Conservation (phyloP, 2,797 vertebrate species). For the Syndactyla subalaris region DNA sequence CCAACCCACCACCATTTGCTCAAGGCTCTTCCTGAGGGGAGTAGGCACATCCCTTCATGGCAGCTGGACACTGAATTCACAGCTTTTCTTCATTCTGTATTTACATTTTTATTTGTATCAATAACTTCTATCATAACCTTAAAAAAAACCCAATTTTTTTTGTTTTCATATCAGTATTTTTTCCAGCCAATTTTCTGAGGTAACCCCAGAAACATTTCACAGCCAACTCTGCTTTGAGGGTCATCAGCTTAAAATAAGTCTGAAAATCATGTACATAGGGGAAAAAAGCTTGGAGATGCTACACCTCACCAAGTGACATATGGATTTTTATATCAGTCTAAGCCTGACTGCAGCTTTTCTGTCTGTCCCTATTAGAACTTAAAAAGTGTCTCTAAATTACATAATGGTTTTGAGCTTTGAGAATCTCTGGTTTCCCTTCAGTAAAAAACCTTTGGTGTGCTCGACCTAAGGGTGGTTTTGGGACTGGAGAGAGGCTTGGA, state of each 20-base stretch:
- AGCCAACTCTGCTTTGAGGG: not conserved
- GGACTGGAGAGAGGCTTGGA: not conserved
- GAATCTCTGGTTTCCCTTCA: not conserved
- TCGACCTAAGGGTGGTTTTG: not conserved
- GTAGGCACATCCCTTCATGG: not conserved
- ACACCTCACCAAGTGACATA: not conserved
- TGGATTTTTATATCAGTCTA: not conserved
- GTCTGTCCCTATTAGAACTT: not conserved
- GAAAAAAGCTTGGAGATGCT: not conserved
- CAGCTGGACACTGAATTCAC: not conserved
- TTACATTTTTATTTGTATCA: not conserved
- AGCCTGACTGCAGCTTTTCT: not conserved
- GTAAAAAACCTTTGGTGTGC: not conserved
- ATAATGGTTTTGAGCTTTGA: not conserved
- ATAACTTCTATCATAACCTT: accelerated
- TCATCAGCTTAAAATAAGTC: not conserved
- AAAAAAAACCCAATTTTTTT: not conserved
- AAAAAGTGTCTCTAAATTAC: not conserved
- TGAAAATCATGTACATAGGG: not conserved
- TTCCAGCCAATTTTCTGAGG: not conserved
- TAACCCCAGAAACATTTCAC: not conserved
- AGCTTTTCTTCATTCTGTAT: not conserved
- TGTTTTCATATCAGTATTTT: not conserved
- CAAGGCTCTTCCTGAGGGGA: not conserved
- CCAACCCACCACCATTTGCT: not conserved